phyloP scores from a whole-genome alignment of 2,797 vertebrate species.

The Manis pentadactyla region DNA sequence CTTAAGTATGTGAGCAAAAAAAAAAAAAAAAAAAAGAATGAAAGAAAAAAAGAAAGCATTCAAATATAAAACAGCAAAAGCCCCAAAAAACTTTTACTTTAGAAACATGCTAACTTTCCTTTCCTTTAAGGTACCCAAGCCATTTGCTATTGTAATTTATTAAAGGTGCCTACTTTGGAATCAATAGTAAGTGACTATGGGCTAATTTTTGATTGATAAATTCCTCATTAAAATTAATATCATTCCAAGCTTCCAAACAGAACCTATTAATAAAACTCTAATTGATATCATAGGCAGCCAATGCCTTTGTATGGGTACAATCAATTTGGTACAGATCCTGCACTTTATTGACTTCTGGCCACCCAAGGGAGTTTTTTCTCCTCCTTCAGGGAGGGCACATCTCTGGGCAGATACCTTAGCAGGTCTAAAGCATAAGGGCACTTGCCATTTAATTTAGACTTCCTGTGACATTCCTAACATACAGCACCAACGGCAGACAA shows the following conservation, averaged over 20 bases:
- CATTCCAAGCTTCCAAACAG: conserved; percentile 75
- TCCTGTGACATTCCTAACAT: conserved; percentile 85
- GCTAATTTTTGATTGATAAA: conserved; percentile 85
- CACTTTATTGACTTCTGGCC: conserved; percentile 78
- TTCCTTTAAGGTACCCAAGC: neutral
- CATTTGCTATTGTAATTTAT: conserved; percentile 40
- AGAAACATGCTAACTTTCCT: neutral
- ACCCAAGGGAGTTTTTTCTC: conserved; percentile 31
- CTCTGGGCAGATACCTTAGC: conserved; percentile 76
- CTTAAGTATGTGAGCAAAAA: neutral
- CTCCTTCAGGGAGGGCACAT: conserved; percentile 26
- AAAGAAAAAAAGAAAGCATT: neutral
- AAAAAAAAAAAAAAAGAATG: neutral
- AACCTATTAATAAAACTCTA: conserved; percentile 84
- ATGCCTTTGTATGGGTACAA: conserved; percentile 77
- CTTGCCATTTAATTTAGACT: conserved; percentile 83
- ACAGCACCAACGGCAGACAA: conserved; percentile 77
- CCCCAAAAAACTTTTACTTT: neutral
- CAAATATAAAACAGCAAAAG: neutral
- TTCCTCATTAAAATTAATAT: conserved; percentile 87
- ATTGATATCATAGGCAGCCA: conserved; percentile 79
- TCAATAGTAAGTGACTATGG: conserved; percentile 70
- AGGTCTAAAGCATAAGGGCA: conserved; percentile 66
- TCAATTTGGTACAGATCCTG: conserved; percentile 83
- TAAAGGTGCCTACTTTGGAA: conserved; percentile 64